Evolutionary conservation across 2,888 invertebrate genomes (phyloP).

Genomic region (Dynastes hyllus): DNA sequence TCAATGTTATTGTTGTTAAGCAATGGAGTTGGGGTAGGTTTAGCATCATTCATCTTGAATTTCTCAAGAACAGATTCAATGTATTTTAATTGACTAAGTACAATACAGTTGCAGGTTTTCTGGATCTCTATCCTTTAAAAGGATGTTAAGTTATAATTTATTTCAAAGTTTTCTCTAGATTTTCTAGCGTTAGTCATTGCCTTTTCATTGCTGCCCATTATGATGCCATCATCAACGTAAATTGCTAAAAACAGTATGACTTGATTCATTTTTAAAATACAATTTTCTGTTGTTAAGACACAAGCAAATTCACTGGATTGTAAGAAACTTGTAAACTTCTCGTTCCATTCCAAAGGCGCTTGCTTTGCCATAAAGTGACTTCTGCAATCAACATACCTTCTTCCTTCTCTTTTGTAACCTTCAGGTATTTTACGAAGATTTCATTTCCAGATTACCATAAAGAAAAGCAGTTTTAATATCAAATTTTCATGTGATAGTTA

Average conservation of each 20-base stretch:
- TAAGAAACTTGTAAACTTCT: background rate
- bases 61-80: slow-evolving; percentile 35
- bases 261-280: slow-evolving; percentile 23
- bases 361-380: background rate
- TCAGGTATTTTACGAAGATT: background rate
- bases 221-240: slow-evolving; percentile 57
- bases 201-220: slow-evolving; percentile 54
- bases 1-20: background rate
- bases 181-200: slow-evolving; percentile 47
- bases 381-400: background rate
- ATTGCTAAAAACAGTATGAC: slow-evolving; percentile 56
- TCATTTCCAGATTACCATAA: too few relatives aligned
- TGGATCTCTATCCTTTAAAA: slow-evolving; percentile 30
- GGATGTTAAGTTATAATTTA: background rate
- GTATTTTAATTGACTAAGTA: slow-evolving; percentile 19
- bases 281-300: background rate
- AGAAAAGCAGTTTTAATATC: too few relatives aligned
- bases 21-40: slow-evolving; percentile 43
- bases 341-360: background rate
- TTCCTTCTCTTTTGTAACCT: background rate
- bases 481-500: too few relatives aligned
- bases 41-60: slow-evolving; percentile 52
- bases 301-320: background rate
- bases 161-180: slow-evolving; percentile 54
- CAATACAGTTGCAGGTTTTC: slow-evolving; percentile 4